Evolutionary conservation across 2,797 vertebrate species (phyloP).

Genomic region (Smutsia gigantea): DNA sequence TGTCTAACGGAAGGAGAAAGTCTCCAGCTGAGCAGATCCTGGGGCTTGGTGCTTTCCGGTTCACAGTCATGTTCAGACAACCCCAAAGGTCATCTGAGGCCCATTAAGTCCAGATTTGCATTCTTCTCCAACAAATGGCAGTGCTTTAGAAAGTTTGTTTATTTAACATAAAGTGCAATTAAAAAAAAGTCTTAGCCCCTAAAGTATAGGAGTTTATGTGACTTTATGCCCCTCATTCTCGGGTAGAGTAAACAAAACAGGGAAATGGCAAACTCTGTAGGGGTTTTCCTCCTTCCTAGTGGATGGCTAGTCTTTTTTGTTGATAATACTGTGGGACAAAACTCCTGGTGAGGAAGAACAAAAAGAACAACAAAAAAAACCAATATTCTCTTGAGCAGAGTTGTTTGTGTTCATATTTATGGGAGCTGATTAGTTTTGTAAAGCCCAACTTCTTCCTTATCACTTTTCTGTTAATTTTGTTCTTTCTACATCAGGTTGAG

Average conservation of each 20-base stretch:
- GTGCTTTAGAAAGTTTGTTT: slow-evolving; percentile 74
- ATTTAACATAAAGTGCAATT: slow-evolving; percentile 75
- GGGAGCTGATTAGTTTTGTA: slow-evolving; percentile 61
- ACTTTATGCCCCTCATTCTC: slow-evolving; percentile 71
- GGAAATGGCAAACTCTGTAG: neutral
- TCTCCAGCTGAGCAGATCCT: slow-evolving; percentile 16
- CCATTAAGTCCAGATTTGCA: slow-evolving; percentile 73
- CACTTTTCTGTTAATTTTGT: slow-evolving; percentile 48
- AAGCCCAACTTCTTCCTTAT: slow-evolving; percentile 49
- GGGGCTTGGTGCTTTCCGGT: slow-evolving; percentile 67
- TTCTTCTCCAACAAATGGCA: slow-evolving; percentile 75
- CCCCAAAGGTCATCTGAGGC: slow-evolving; percentile 49
- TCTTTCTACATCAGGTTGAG: neutral
- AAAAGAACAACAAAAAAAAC: neutral
- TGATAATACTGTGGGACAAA: slow-evolving; percentile 27
- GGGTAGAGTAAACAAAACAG: slow-evolving; percentile 67
- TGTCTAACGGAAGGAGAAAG: neutral
- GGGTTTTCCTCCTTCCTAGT: neutral
- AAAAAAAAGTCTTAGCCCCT: slow-evolving; percentile 35
- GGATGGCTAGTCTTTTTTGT: slow-evolving; percentile 35
- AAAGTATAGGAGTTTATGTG: slow-evolving; percentile 65
- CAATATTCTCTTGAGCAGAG: slow-evolving; percentile 54
- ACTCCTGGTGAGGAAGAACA: neutral
- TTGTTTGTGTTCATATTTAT: slow-evolving; percentile 62
- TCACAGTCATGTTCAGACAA: slow-evolving; percentile 61